phyloP scores from a whole-genome alignment of 2,113 vertebrate genomes.

The Tauraco erythrolophus region DNA sequence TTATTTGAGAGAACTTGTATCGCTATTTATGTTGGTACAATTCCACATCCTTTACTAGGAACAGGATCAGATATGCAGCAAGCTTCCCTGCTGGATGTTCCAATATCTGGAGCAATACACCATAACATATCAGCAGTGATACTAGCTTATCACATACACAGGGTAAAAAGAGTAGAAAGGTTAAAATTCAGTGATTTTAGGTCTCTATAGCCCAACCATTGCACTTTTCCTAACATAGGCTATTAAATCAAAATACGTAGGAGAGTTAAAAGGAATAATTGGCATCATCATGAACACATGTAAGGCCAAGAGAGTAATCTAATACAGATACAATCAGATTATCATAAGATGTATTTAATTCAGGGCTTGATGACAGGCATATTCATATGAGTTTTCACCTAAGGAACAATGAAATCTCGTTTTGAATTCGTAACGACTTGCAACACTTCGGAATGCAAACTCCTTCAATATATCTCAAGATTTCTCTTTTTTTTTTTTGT shows the following conservation, averaged over 20 bases:
- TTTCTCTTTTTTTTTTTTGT: not conserved
- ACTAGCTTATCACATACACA: not conserved
- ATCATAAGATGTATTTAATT: not conserved
- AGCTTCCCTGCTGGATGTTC: slow-evolving; percentile 47
- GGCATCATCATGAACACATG: not conserved
- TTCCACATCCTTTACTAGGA: slow-evolving; percentile 7
- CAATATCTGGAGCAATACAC: slow-evolving; percentile 21
- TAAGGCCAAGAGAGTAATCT: not conserved
- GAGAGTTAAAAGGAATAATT: not conserved
- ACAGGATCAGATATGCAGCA: slow-evolving; percentile 14
- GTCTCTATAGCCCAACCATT: not conserved
- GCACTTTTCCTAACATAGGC: not conserved
- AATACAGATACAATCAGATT: not conserved
- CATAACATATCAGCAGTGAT: not conserved
- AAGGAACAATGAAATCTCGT: not conserved
- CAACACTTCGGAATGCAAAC: not conserved
- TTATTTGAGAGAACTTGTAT: slow-evolving; percentile 26
- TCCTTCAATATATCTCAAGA: not conserved
- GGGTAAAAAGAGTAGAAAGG: not conserved
- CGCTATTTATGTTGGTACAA: not conserved
- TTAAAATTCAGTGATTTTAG: not conserved
- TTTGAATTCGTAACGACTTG: not conserved
- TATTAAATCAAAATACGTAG: not conserved
- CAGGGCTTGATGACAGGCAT: not conserved
- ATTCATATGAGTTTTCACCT: not conserved